phyloP scores from a whole-genome alignment of 53 echinoderm and acorn worm species.

The Hippasteria phrygiana region DNA sequence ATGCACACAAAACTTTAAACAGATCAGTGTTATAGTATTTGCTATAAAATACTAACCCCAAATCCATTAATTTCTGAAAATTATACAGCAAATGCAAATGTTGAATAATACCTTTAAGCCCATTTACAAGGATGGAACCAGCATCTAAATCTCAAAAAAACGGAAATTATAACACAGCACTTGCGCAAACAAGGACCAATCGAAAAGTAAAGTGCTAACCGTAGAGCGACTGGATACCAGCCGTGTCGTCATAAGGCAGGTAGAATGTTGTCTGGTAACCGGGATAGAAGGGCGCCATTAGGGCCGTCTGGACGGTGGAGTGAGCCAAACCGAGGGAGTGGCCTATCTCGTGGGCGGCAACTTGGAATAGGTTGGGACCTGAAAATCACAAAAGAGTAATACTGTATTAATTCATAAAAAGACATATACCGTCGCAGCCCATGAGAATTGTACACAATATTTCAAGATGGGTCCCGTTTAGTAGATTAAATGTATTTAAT shows the following conservation, averaged over 20 bases:
- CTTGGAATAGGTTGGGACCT: conserved; percentile 90
- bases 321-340: conserved; percentile 92
- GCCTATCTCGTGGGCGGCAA: conserved; percentile 98
- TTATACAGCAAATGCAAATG: no score
- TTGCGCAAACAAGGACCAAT: no score
- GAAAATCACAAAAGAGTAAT: not conserved
- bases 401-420: not conserved
- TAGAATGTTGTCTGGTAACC: conserved; percentile 80
- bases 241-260: conserved; percentile 84
- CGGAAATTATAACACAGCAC: no score
- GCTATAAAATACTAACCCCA: no score
- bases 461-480: not conserved
- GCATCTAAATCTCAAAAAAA: no score
- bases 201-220: conserved; percentile 70
- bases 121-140: no score
- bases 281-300: conserved; percentile 92
- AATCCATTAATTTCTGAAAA: no score
- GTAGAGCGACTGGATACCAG: conserved; percentile 89
- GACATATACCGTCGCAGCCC: not conserved
- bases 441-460: not conserved
- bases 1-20: no score
- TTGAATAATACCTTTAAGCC: no score
- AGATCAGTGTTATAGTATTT: no score
- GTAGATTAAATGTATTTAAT: no score
- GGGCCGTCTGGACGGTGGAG: conserved; percentile 73